These are phyloP conservation scores for Orchestes rusci DNA, from an alignment of 2,888 invertebrate species.

Conservation along the genomic window DNA sequence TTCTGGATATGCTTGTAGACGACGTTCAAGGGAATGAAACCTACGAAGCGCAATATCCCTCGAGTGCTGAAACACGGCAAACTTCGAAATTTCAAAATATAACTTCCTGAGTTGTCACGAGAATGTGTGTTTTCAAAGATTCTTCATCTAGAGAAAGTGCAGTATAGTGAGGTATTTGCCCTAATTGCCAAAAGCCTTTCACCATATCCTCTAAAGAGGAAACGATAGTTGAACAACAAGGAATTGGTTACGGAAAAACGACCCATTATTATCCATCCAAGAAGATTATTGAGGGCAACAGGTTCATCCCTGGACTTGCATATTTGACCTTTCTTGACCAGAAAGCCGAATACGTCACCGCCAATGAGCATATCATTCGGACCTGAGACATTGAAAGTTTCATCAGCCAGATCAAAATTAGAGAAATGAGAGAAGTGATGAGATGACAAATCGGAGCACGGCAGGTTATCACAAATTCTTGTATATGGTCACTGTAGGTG, in stretches of 20 bases:
- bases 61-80: neutral
- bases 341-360: neutral
- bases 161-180: neutral
- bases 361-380: conserved; percentile 2
- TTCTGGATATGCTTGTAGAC: neutral
- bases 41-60: conserved; percentile 5
- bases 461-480: conserved; percentile 1
- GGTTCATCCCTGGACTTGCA: neutral
- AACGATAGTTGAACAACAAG: neutral
- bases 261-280: conserved; percentile 3
- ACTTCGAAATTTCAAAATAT: neutral
- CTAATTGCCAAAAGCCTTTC: conserved; percentile 3
- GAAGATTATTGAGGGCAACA: conserved; percentile 2
- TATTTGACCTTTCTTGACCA: neutral
- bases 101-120: neutral
- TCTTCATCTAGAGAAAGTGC: neutral
- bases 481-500: neutral
- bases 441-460: neutral
- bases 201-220: neutral
- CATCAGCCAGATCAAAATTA: conserved; percentile 2
- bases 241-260: neutral
- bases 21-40: conserved; percentile 3
- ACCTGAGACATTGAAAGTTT: conserved; percentile 5
- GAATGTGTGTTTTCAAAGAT: neutral
- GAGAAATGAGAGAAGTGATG: neutral